Conservation (phyloP, 2,797 vertebrate species). For the Acrossocheilus fasciatus region DNA sequence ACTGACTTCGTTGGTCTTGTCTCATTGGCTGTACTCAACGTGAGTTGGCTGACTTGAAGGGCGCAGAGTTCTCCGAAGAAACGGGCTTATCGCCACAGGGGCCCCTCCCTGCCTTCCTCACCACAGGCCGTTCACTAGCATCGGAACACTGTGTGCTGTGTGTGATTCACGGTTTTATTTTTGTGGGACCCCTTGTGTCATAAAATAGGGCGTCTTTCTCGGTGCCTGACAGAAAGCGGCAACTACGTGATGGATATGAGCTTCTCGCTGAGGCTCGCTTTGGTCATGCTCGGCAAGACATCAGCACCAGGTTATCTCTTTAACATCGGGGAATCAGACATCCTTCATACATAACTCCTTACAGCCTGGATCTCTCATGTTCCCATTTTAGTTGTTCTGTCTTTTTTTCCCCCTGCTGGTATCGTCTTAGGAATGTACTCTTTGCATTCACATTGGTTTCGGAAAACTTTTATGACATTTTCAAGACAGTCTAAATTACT, state of each 20-base stretch:
- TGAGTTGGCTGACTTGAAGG: constrained; percentile 22
- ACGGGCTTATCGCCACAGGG: constrained; percentile 37
- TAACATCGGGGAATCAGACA: constrained; percentile 50
- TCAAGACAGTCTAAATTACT: not conserved
- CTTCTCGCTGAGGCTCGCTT: constrained; percentile 55
- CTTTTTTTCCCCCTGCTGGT: not conserved
- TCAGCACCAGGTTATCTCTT: constrained; percentile 54
- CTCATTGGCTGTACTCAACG: constrained; percentile 6
- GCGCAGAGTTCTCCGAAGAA: constrained; percentile 26
- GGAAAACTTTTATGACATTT: not conserved
- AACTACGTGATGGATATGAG: constrained; percentile 55
- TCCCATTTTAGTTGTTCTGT: constrained; percentile 23
- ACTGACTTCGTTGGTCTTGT: constrained; percentile 4
- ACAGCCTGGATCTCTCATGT: constrained; percentile 9
- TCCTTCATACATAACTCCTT: constrained; percentile 33
- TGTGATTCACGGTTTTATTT: constrained; percentile 53
- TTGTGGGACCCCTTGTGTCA: constrained; percentile 53
- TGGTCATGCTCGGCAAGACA: constrained; percentile 52
- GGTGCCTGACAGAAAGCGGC: constrained; percentile 58
- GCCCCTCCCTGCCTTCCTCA: constrained; percentile 35
- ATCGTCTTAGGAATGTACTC: not conserved
- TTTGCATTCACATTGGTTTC: not conserved
- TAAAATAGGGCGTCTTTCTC: constrained; percentile 53
- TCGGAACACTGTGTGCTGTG: constrained; percentile 48
- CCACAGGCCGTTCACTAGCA: constrained; percentile 27